Evolutionary conservation across 2,888 invertebrate species (phyloP), one percentile per base, ranked within the genome.

Genomic region (Tetranychus piercei): DNA sequence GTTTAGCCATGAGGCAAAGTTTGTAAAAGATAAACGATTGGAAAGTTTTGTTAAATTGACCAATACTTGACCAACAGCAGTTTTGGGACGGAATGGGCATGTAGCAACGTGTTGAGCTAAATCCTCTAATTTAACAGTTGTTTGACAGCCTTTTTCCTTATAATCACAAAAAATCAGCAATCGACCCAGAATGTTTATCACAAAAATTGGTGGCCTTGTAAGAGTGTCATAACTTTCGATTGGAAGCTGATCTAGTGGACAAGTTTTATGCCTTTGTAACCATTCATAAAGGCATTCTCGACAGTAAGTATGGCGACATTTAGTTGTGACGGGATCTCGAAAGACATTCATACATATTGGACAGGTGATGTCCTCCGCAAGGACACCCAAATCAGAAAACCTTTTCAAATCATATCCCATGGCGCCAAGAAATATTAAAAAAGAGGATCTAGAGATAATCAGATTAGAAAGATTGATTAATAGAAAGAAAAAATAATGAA

Each of bases 291-390:
- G 73, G 20, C 75, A 75, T 5, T 73, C 67, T 23, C 64, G 44
- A 22, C 75, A 75, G 34, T 64, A 75, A 15, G 73, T 43, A 22
- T 75, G 75, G 20, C 72, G 44, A 75, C 75, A 75, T 43, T 73
- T 66, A 23, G 75, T 65, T 1, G 45, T 43, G 9, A 75, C 44
- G 6, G 75, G 75, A 22, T 70, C 72, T 15, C 11, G 18, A 43
- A 74, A 71, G 15, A 75, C 45, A 22, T n/a, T 55, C n/a, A 45
- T 45, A 67, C 75, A 74, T 55, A 75, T 74, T 65, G 73, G 23
- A 34, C 75, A 73, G 6, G 43, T 75, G 8, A 74, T 20, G 34
- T 75, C 73, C 18, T 74, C 44, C 20, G 20, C 65, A 44, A 71
- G 55, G 23, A 44, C 55, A 20, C 64, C 70, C 6, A 73, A 20